phyloP scores from a whole-genome alignment of 2,888 invertebrate species.

The Epicampocera succincta region DNA sequence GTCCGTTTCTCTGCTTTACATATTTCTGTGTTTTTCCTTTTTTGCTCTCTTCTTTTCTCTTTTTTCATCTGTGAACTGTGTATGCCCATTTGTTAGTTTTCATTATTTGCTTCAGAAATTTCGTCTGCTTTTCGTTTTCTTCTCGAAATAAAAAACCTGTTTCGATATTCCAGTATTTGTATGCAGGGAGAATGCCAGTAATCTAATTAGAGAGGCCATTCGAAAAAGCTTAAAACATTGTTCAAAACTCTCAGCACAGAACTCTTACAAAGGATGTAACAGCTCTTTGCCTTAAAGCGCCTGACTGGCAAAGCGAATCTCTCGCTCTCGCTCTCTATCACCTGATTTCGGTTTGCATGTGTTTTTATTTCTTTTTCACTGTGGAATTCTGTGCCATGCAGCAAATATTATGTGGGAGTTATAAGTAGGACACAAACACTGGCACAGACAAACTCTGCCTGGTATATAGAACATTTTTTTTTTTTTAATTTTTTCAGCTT shows the following conservation, averaged over 20 bases:
- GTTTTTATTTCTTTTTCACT: conserved; percentile 20
- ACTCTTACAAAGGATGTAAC: background rate
- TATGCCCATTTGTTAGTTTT: conserved; percentile 23
- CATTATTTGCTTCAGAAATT: conserved; percentile 6
- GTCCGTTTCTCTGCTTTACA: conserved; percentile 43
- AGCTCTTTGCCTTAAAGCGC: conserved; percentile 29
- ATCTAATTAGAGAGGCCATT: background rate
- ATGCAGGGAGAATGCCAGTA: conserved; percentile 20
- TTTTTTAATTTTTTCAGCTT: conserved; percentile 5
- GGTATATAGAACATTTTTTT: background rate
- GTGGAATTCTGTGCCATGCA: conserved; percentile 21
- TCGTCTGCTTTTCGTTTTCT: conserved; percentile 13
- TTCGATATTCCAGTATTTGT: conserved; percentile 65
- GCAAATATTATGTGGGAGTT: conserved; percentile 60
- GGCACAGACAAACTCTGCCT: background rate
- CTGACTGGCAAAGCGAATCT: conserved; percentile 46
- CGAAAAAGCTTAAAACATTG: conserved; percentile 30
- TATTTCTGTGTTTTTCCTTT: conserved; percentile 6
- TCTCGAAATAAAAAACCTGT: conserved; percentile 39
- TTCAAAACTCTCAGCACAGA: background rate
- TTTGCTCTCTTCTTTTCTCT: no score
- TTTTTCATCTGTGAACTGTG: no score
- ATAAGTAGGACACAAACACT: conserved; percentile 61
- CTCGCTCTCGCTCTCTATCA: conserved; percentile 37
- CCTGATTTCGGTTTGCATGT: conserved; percentile 65